phyloP scores from a whole-genome alignment of 2,888 invertebrate species.

The Melanostoma scalare region DNA sequence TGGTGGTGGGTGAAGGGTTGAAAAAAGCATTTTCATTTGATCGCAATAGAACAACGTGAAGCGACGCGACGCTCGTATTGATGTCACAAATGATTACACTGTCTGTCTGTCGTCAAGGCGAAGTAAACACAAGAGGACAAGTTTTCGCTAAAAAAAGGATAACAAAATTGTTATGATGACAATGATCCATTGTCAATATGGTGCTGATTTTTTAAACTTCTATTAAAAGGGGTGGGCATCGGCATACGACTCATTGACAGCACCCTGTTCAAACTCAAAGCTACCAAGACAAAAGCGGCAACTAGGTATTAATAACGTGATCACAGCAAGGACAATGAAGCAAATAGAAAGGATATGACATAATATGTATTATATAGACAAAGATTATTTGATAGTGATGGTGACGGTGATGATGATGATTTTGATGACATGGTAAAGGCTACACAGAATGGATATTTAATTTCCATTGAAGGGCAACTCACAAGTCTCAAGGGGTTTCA shows the following conservation, averaged over 20 bases:
- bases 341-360: conserved; percentile 19
- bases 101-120: not conserved
- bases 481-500: conserved; percentile 17
- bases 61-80: conserved; percentile 18
- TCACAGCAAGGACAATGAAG: conserved; percentile 57
- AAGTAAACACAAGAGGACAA: conserved; percentile 8
- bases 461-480: conserved; percentile 44
- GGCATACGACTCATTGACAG: not conserved
- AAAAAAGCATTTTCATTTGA: conserved; percentile 51
- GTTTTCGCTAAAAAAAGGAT: conserved; percentile 35
- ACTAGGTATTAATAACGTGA: conserved; percentile 68
- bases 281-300: conserved; percentile 60
- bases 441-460: conserved; percentile 57
- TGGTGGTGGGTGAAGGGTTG: conserved; percentile 46
- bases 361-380: not conserved
- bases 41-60: conserved; percentile 43
- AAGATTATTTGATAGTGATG: not conserved
- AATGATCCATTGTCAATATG: conserved; percentile 71
- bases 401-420: not conserved
- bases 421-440: conserved; percentile 1
- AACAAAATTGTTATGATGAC: conserved; percentile 63
- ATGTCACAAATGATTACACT: conserved; percentile 52
- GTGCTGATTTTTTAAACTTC: conserved; percentile 34
- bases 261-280: conserved; percentile 13
- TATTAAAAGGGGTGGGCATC: not conserved